Percentiles rank a stretch among this genome's conserved stretches.
These are phyloP conservation scores for Propithecus coquereli DNA, from an alignment of 2,113 vertebrate species.

Conservation along the genomic window DNA sequence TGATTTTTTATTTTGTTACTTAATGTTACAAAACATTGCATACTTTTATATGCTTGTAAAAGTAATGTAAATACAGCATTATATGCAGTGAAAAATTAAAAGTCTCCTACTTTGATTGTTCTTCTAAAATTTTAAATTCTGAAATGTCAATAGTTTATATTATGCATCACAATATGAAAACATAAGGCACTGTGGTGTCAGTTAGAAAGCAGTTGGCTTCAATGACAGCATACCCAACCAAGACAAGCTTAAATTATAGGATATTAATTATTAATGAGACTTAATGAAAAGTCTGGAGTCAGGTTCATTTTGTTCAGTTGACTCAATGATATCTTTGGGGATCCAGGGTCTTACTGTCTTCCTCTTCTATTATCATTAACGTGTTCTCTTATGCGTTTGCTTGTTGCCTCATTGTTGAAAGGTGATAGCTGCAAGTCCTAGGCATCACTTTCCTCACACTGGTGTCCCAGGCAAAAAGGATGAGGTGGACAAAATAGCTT, in stretches of 20 bases:
- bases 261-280: neutral
- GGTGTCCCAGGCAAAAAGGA: neutral
- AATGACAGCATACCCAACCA: neutral
- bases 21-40: constrained; percentile 24
- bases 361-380: neutral
- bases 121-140: constrained; percentile 53
- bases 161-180: constrained; percentile 24
- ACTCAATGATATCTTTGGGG: neutral
- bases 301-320: constrained; percentile 1
- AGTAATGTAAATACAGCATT: neutral
- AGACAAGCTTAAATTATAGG: neutral
- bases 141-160: constrained; percentile 36
- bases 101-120: constrained; percentile 5
- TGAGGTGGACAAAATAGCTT: neutral
- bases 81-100: neutral
- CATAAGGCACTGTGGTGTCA: neutral
- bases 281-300: neutral
- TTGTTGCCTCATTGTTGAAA: neutral
- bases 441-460: neutral
- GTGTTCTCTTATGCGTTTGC: neutral
- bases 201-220: neutral
- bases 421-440: neutral
- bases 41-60: neutral
- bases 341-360: neutral
- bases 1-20: constrained; percentile 13